Evolutionary conservation across 2,888 invertebrate genomes (phyloP).

Genomic region (Nudaria mundana): DNA sequence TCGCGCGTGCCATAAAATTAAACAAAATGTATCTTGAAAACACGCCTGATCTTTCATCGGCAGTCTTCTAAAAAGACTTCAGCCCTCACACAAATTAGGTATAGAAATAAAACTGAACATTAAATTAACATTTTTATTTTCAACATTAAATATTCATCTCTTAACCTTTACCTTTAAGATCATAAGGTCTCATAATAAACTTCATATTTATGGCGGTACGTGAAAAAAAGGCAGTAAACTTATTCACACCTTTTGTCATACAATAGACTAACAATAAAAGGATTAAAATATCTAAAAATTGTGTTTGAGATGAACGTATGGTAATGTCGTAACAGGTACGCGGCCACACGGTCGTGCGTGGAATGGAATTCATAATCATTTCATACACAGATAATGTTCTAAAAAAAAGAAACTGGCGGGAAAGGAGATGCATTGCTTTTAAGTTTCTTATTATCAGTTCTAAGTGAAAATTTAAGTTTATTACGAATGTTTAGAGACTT

Average conservation of each 20-base stretch:
- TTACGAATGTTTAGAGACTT: too few species aligned
- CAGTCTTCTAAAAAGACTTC: too few species aligned
- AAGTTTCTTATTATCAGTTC: too few species aligned
- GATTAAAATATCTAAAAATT: conserved; percentile 35
- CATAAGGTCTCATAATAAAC: conserved; percentile 2
- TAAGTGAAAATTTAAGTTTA: too few species aligned
- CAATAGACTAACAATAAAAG: conserved; percentile 43
- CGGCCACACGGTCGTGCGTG: conserved; percentile 46
- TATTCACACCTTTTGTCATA: conserved; percentile 10
- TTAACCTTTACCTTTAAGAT: not conserved
- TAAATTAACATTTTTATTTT: not conserved
- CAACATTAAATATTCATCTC: conserved; percentile 4
- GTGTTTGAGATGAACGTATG: conserved; percentile 38
- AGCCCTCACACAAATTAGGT: too few species aligned
- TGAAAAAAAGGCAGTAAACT: conserved; percentile 6
- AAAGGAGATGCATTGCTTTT: not conserved
- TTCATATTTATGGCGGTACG: conserved; percentile 1
- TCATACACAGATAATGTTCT: conserved; percentile 14
- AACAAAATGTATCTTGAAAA: too few species aligned
- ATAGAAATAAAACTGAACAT: not conserved
- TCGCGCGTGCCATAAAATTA: too few species aligned
- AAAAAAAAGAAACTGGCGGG: not conserved
- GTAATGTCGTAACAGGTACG: conserved; percentile 43
- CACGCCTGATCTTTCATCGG: too few species aligned
- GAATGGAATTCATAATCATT: conserved; percentile 43